Base-by-base conservation (phyloP, 2,797 vertebrate species). In the Sebastolobus alascanus region DNA sequence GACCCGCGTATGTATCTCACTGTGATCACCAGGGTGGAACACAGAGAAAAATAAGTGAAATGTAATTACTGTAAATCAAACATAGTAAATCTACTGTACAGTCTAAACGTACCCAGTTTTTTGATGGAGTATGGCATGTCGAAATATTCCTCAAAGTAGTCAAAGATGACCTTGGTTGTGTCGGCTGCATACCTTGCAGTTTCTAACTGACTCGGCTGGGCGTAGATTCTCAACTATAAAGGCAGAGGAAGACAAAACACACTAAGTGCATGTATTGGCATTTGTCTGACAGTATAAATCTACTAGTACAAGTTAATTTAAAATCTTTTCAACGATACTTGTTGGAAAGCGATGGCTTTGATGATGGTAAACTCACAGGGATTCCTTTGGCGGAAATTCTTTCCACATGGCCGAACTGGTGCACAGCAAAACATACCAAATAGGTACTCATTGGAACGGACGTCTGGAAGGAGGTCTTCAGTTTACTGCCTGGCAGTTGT, bases 381-480 rank as follows among this genome's bases (percentile, higher is more conserved):
- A 96, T 94, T 71, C 96, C 96, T 2, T 70, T 68, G 0, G 27
- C 35, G 0, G 98, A 99, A 0, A 0, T 70, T 84, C 75, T 94
- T 78, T 95, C 84, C 80, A 95, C 55, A 9, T 0, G 77, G 0
- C 0, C 0, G 83, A 99, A 99, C 72, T 96, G 96, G 90, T 99
- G 98, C 70, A 99, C 96, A 0, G 97, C 98, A 86, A 99, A 99
- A 88, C 97, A 98, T n/a, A 99, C 98, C 90, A 99, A 91, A 78
- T 99, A 99, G 10, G 98, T 98, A 80, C 98, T 99, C 98, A 99
- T 99, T n/a, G 96, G 96, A 60, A 99, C 94, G 0, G 99, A 98
- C 80, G 93, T 96, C 65, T 86, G 0, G 82, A 99, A 99, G 68
- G 85, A 93, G 8, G 97, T 97, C 89, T 68, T 95, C 0, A 0